These are phyloP conservation scores for Steinernema hermaphroditum DNA, from an alignment of 2,888 invertebrate genomes.

Conservation along the genomic window DNA sequence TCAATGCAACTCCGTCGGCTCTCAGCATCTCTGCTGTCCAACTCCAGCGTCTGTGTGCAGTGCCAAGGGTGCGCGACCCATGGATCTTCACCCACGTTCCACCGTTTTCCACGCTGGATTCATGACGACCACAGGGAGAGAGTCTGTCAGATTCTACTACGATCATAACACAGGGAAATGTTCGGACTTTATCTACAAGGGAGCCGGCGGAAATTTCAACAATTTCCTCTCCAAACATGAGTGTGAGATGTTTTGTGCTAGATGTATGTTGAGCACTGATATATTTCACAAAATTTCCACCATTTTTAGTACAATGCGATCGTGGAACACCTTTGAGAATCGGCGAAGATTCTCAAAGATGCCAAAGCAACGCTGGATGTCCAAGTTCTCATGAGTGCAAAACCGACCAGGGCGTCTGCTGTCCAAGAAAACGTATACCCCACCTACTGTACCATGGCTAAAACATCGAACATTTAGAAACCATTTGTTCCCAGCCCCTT, in stretches of 20 bases:
- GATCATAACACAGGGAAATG: constrained; percentile 64
- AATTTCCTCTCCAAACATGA: constrained; percentile 64
- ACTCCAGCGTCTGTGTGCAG: constrained; percentile 61
- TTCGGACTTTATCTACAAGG: constrained; percentile 65
- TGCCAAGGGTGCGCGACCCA: constrained; percentile 55
- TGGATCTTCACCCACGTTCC: constrained; percentile 51
- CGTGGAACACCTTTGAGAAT: constrained; percentile 60
- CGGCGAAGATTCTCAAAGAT: constrained; percentile 62
- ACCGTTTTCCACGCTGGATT: constrained; percentile 61
- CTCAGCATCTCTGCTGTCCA: constrained; percentile 62
- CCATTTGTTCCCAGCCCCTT: constrained; percentile 66
- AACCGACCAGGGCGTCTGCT: constrained; percentile 65
- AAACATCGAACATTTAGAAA: constrained; percentile 51
- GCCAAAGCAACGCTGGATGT: constrained; percentile 62
- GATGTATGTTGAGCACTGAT: constrained; percentile 36
- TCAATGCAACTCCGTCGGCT: constrained; percentile 64
- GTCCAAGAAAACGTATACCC: constrained; percentile 61
- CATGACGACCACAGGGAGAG: constrained; percentile 48
- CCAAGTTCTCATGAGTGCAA: constrained; percentile 65
- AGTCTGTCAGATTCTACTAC: constrained; percentile 56
- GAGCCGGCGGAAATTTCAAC: constrained; percentile 65
- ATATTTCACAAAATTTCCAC: background rate
- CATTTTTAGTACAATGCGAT: constrained; percentile 51
- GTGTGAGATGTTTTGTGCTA: constrained; percentile 65
- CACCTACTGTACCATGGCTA: too few relatives aligned